These are phyloP conservation scores for Serrognathus titanus DNA, from an alignment of 2,888 invertebrate genomes.

Conservation along the genomic window DNA sequence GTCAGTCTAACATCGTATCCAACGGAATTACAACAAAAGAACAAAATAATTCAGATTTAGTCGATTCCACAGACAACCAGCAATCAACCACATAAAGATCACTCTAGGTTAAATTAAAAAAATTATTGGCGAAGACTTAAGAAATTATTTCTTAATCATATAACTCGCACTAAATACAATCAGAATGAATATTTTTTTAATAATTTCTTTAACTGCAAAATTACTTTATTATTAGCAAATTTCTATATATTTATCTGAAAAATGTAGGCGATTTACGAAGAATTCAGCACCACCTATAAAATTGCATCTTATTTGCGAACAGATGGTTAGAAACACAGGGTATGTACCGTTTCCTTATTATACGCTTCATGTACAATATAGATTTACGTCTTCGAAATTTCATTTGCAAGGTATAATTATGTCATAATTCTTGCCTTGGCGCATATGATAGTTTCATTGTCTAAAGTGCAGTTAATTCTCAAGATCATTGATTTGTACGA, in stretches of 20 bases:
- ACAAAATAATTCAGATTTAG: too few species aligned
- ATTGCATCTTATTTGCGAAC: neutral
- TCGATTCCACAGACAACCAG: too few species aligned
- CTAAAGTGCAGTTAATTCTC: neutral
- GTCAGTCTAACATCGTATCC: too few species aligned
- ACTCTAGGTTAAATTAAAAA: too few species aligned
- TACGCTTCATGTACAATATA: constrained; percentile 5
- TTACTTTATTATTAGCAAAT: neutral
- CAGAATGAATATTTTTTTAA: neutral
- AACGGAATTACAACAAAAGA: too few species aligned
- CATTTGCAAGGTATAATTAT: neutral
- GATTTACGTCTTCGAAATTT: neutral
- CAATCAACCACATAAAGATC: too few species aligned
- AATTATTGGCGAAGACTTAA: too few species aligned
- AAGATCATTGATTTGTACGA: neutral
- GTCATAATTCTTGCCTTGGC: neutral
- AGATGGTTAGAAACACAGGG: constrained; percentile 8
- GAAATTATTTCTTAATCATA: too few species aligned
- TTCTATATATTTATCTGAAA: too few species aligned
- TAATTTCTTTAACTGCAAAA: neutral
- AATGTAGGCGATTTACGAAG: too few species aligned
- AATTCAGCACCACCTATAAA: neutral
- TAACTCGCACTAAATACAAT: neutral
- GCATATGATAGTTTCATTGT: neutral
- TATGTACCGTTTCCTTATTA: constrained; percentile 11